Conservation (phyloP, 2,888 invertebrate species). For the Branchinecta sandiegonensis region DNA sequence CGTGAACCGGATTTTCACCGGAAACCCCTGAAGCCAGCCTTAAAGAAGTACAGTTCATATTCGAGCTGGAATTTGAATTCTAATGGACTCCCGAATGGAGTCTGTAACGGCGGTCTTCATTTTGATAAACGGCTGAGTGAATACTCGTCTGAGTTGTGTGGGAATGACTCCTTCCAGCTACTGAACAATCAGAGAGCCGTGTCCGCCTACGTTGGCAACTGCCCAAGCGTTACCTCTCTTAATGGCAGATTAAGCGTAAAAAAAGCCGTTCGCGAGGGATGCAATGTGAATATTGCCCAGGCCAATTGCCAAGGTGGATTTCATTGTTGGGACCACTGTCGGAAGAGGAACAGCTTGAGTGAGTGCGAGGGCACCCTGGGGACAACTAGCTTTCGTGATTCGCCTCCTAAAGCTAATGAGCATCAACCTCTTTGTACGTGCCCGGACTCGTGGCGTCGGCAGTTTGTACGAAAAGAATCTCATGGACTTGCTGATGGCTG, state of each 20-base stretch:
- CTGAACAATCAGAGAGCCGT: neutral
- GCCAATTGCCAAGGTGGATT: no score
- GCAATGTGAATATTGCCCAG: no score
- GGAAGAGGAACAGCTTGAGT: neutral
- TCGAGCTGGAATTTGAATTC: neutral
- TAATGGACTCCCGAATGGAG: neutral
- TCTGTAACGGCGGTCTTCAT: neutral
- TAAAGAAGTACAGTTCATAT: slow-evolving; percentile 4
- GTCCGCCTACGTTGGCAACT: neutral
- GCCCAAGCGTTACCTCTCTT: neutral
- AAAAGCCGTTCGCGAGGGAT: no score
- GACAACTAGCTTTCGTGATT: neutral
- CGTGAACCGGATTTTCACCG: slow-evolving; percentile 1
- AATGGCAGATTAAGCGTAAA: neutral
- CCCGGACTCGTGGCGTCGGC: slow-evolving; percentile 1
- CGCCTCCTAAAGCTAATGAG: neutral
- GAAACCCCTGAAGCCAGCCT: neutral
- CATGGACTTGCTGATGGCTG: no score
- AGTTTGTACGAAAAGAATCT: neutral
- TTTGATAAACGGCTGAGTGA: no score
- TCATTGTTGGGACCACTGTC: no score
- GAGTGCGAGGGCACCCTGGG: neutral
- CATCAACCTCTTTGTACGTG: slow-evolving; percentile 6
- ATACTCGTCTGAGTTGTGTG: no score
- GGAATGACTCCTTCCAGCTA: no score